Evolutionary conservation across 2,888 invertebrate genomes (phyloP).

Genomic region (Diloba caeruleocephala): DNA sequence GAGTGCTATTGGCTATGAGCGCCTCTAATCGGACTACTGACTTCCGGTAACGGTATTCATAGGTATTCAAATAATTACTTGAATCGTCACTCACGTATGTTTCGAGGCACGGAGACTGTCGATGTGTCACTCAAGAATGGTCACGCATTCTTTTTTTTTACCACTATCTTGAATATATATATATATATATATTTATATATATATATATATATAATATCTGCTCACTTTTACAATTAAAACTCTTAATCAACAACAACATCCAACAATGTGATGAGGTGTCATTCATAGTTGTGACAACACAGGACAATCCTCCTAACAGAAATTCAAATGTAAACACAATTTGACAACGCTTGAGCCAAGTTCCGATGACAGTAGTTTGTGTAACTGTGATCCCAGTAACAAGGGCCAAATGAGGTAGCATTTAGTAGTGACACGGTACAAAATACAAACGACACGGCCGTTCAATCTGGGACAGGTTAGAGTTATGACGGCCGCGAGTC

Average conservation of each 20-base stretch:
- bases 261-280: conserved; percentile 14
- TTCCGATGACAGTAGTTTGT: conserved; percentile 47
- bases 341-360: conserved; percentile 45
- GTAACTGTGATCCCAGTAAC: conserved; percentile 68
- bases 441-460: conserved; percentile 70
- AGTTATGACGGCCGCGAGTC: conserved; percentile 76
- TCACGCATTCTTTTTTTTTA: too few species aligned
- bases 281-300: conserved; percentile 29
- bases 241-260: conserved; percentile 23
- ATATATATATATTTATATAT: too few species aligned
- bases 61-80: too few species aligned
- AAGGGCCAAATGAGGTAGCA: conserved; percentile 60
- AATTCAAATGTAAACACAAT: conserved; percentile 47
- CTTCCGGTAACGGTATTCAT: too few species aligned
- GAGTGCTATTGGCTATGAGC: too few species aligned
- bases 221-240: conserved; percentile 21
- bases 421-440: conserved; percentile 56
- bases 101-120: too few species aligned
- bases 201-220: too few species aligned
- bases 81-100: too few species aligned
- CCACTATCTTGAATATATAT: too few species aligned
- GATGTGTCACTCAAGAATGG: too few species aligned
- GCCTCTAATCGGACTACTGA: too few species aligned
- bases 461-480: conserved; percentile 73
- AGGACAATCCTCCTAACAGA: conserved; percentile 37